Evolutionary conservation across 2,888 invertebrate genomes (phyloP).

Genomic region (Theretra japonica): DNA sequence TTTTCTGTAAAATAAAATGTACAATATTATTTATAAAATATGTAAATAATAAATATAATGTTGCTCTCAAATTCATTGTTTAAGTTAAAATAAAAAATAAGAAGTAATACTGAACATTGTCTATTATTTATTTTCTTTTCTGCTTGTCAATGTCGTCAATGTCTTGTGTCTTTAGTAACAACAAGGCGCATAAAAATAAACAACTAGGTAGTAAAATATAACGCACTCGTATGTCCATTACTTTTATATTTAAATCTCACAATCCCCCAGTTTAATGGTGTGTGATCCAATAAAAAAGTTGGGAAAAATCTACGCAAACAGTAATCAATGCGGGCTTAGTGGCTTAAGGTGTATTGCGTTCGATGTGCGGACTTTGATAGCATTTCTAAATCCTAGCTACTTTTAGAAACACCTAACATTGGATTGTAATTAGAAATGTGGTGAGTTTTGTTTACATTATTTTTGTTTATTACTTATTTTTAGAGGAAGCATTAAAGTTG

Average conservation of each 20-base stretch:
- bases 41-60: conserved; percentile 2
- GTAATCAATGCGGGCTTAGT: conserved; percentile 19
- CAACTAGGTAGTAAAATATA: not conserved
- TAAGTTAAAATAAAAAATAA: not conserved
- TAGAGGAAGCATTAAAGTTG: no score
- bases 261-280: conserved; percentile 16
- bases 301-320: not conserved
- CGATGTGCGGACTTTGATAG: conserved; percentile 12
- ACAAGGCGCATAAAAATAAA: not conserved
- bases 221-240: not conserved
- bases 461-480: no score
- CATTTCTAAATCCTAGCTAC: not conserved
- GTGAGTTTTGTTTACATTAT: not conserved
- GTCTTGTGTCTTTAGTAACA: not conserved
- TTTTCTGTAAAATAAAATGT: not conserved
- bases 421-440: conserved; percentile 6
- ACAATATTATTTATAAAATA: not conserved
- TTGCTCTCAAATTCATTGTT: not conserved
- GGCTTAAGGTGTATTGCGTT: conserved; percentile 10
- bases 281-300: conserved; percentile 18
- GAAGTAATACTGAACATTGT: not conserved
- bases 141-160: not conserved
- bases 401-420: not conserved
- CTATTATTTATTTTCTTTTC: not conserved
- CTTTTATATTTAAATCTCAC: not conserved